Conservation (phyloP, 2,797 vertebrate species). For the Lacerta bilineata region DNA sequence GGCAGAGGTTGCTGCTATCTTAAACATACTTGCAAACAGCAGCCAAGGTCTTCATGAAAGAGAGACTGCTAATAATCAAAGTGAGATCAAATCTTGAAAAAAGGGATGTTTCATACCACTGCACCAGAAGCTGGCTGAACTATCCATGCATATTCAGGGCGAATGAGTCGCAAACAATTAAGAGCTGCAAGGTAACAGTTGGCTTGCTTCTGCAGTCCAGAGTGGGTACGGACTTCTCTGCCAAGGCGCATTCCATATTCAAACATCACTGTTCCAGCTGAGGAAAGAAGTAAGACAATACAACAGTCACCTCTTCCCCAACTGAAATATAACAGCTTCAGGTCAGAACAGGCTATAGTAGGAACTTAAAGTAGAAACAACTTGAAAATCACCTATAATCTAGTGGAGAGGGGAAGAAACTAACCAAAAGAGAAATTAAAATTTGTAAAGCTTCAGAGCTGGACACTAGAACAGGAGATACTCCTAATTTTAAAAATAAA, state of each 20-base stretch:
- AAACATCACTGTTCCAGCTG: constrained; percentile 95
- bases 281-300: constrained; percentile 24
- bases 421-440: background rate
- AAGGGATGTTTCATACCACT: constrained; percentile 77
- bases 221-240: constrained; percentile 89
- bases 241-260: constrained; percentile 94
- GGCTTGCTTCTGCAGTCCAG: constrained; percentile 93
- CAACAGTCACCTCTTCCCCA: background rate
- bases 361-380: background rate
- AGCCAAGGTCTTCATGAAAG: background rate
- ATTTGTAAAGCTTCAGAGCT: background rate
- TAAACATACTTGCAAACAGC: constrained; percentile 10
- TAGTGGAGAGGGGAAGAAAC: background rate
- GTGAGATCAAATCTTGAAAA: background rate
- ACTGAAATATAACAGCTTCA: background rate
- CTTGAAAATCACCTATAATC: background rate
- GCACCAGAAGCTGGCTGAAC: constrained; percentile 89
- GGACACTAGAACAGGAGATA: background rate
- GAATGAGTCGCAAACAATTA: constrained; percentile 92
- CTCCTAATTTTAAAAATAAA: background rate
- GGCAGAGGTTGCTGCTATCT: background rate
- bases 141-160: constrained; percentile 95
- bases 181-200: constrained; percentile 93
- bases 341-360: background rate
- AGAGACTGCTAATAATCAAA: background rate